phyloP scores from a whole-genome alignment of 2,888 invertebrate genomes.

The Salticus scenicus region DNA sequence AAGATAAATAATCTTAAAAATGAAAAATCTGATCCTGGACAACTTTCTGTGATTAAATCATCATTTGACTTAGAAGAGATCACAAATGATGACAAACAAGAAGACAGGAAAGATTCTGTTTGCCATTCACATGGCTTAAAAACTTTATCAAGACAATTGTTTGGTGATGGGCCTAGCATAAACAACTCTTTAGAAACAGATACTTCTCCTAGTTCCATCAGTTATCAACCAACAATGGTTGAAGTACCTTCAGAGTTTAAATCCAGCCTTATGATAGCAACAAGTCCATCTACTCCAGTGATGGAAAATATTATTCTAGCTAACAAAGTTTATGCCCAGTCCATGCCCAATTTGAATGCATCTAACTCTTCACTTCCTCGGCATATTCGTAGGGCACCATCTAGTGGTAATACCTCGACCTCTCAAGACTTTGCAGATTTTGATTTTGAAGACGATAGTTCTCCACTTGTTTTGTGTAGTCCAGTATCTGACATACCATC shows the following conservation, averaged over 20 bases:
- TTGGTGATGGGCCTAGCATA: slow-evolving; percentile 36
- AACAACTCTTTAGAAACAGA: slow-evolving; percentile 41
- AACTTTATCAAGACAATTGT: slow-evolving; percentile 46
- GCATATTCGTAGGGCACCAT: slow-evolving; percentile 61
- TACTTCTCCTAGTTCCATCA: slow-evolving; percentile 52
- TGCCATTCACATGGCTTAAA: slow-evolving; percentile 28
- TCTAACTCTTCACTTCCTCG: slow-evolving; percentile 52
- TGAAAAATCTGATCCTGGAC: slow-evolving; percentile 46
- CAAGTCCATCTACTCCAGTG: slow-evolving; percentile 64
- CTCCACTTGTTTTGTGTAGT: slow-evolving; percentile 57
- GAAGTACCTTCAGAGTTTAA: slow-evolving; percentile 68
- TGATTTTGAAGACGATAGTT: slow-evolving; percentile 71
- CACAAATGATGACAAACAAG: slow-evolving; percentile 6
- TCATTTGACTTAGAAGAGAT: slow-evolving; percentile 18
- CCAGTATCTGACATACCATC: slow-evolving; percentile 54
- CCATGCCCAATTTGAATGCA: slow-evolving; percentile 70
- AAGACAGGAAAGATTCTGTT: slow-evolving; percentile 4
- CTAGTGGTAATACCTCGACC: slow-evolving; percentile 71
- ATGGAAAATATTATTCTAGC: slow-evolving; percentile 49
- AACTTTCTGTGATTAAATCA: slow-evolving; percentile 69
- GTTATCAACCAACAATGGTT: slow-evolving; percentile 67
- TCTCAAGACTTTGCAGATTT: slow-evolving; percentile 72
- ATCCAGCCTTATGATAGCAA: slow-evolving; percentile 67
- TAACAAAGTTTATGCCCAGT: slow-evolving; percentile 67
- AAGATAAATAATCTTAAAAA: slow-evolving; percentile 60